Evolutionary conservation across 2,888 invertebrate genomes (phyloP).

Genomic region (Anoplius nigerrimus): DNA sequence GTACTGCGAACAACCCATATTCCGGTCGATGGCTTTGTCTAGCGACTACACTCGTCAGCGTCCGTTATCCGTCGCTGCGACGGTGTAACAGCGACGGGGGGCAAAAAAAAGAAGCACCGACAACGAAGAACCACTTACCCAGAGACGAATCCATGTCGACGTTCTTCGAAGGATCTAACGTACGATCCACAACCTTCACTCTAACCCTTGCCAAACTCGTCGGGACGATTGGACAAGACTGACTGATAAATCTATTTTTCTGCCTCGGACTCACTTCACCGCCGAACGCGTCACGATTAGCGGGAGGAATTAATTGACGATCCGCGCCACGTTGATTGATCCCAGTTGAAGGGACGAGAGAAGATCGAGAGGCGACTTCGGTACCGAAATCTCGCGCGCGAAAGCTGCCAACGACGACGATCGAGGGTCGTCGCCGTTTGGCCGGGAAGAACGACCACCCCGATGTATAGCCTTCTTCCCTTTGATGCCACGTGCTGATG

Average conservation of each 20-base stretch:
- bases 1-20: background rate
- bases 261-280: too few species aligned
- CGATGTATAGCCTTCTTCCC: constrained; percentile 56
- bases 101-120: too few species aligned
- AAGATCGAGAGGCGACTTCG: background rate
- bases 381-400: constrained; percentile 27
- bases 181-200: too few species aligned
- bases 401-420: constrained; percentile 44
- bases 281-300: too few species aligned
- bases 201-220: too few species aligned
- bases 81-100: too few species aligned
- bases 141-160: constrained; percentile 7
- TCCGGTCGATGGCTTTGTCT: constrained; percentile 1
- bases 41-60: too few species aligned
- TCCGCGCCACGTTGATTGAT: background rate
- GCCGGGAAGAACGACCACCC: constrained; percentile 55
- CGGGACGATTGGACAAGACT: too few species aligned
- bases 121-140: constrained; percentile 10
- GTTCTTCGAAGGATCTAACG: background rate
- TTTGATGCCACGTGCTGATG: constrained; percentile 65
- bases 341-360: background rate
- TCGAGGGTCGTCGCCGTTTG: constrained; percentile 62
- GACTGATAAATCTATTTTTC: too few species aligned
- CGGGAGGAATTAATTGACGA: too few species aligned
- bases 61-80: too few species aligned